Evolutionary conservation across 1,140 invertebrate genomes (phyloP), one percentile per base, ranked within the genome.

Genomic region (Colletes gigas): DNA sequence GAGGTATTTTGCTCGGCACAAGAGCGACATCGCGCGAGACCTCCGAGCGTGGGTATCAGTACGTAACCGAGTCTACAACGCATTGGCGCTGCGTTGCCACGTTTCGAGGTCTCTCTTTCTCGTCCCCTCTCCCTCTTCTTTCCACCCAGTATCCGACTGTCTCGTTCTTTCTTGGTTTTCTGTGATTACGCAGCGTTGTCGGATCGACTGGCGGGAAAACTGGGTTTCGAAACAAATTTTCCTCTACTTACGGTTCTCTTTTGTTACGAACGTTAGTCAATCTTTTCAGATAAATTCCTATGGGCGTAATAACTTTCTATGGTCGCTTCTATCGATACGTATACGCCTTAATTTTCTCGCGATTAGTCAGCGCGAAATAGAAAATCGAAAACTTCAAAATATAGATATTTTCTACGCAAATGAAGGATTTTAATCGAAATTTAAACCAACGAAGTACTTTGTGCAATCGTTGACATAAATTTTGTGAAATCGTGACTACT

Each of bases 11-110:
- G 77, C 76, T 83, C 82, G 54, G 81, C 69, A 63, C 84, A 85
- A 83, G 71, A 78, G 81, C 83, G 78, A 85, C 83, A 87, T 84
- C 83, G 81, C 70, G 78, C 88, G 87, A 89, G 88, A 89, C 85
- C 87, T 90, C 91, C 91, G 91, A 92, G 91, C 93, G 93, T 93
- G 93, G 92, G 92, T 93, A 93, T 93, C 92, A 93, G 93, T 91
- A 93, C 93, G 93, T 92, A 93, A 93, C 93, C 91, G 91, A 92
- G 87, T 91, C 89, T 91, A 91, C 89, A 89, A 91, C 89, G 91
- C 90, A 91, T 90, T 90, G 90, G 83, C 86, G 90, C 91, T 85
- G 79, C 59, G 92, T 93, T 93, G 92, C 92, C 93, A 89, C 89
- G 89, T 93, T 93, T 93, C 90, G 91, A 92, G 91, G 90, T 89